phyloP scores from a whole-genome alignment of 2,797 vertebrate species.

The Chloroceryle amazona region DNA sequence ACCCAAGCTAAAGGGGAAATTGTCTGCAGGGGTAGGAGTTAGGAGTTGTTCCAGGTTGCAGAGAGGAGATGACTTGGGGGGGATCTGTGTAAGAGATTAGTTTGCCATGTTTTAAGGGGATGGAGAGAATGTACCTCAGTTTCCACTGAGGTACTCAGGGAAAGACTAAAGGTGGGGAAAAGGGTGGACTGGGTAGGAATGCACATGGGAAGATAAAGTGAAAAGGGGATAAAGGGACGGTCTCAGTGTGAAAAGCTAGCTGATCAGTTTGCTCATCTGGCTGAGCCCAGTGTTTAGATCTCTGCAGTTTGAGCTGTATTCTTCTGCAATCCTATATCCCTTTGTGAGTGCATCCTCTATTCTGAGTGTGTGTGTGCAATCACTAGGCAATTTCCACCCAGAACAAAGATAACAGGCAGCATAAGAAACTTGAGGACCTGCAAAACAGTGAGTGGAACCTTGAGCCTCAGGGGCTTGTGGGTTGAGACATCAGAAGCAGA shows the following conservation, averaged over 20 bases:
- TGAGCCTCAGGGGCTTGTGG: not conserved
- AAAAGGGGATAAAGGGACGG: not conserved
- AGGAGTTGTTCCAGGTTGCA: not conserved
- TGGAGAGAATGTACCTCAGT: too few species aligned
- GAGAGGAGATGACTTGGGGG: not conserved
- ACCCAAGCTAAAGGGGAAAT: fast-evolving
- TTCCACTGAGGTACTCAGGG: not conserved
- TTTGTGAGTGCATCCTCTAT: not conserved
- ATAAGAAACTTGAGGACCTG: not conserved
- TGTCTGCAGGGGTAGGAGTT: not conserved
- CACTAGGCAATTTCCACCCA: not conserved
- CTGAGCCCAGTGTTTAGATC: not conserved
- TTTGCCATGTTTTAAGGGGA: not conserved
- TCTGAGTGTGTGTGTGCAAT: not conserved
- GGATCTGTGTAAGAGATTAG: fast-evolving
- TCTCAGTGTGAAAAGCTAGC: not conserved
- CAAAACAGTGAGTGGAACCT: not conserved
- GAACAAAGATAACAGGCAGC: not conserved
- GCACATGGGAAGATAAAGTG: not conserved
- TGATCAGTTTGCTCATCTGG: not conserved
- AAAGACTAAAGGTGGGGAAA: not conserved
- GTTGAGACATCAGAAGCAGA: not conserved
- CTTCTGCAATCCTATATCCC: not conserved
- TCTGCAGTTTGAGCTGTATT: not conserved
- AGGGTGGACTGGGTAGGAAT: not conserved